Conservation (phyloP, 2,113 vertebrate genomes). For the Sorex fumeus region DNA sequence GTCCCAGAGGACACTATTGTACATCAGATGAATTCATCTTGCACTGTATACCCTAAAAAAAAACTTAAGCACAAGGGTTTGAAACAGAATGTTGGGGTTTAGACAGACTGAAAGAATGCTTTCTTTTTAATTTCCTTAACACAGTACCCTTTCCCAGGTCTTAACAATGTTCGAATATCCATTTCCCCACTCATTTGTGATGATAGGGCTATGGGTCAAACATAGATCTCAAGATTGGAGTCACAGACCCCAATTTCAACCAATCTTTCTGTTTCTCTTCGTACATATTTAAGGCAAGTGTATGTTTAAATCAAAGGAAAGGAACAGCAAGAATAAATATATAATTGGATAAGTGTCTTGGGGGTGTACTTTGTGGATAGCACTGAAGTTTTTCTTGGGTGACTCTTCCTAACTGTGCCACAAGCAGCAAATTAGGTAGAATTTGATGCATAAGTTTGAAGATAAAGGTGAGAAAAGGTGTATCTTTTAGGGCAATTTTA, state of each 20-base stretch:
- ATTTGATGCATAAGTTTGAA: slow-evolving; percentile 81
- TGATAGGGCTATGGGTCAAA: neutral
- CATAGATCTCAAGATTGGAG: neutral
- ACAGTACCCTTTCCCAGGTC: neutral
- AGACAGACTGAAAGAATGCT: neutral
- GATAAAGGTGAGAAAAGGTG: slow-evolving; percentile 70
- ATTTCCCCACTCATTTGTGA: neutral
- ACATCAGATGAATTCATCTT: neutral
- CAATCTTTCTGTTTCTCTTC: slow-evolving; percentile 9
- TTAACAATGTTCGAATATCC: neutral
- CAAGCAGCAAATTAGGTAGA: slow-evolving; percentile 75
- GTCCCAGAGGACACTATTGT: too few species aligned
- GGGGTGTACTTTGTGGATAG: slow-evolving; percentile 7
- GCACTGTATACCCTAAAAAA: neutral
- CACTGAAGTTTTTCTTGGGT: slow-evolving; percentile 66
- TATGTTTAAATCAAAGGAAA: slow-evolving; percentile 63
- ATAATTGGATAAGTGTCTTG: slow-evolving; percentile 61
- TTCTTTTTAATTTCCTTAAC: neutral
- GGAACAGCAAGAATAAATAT: slow-evolving; percentile 60
- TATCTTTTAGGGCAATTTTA: slow-evolving; percentile 69
- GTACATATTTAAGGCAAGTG: slow-evolving; percentile 67
- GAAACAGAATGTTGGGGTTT: neutral
- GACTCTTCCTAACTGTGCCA: slow-evolving; percentile 67
- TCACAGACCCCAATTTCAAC: neutral
- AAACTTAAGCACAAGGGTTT: neutral